Base-by-base conservation (phyloP, 2,113 vertebrate genomes). In the Pedionomus torquatus region DNA sequence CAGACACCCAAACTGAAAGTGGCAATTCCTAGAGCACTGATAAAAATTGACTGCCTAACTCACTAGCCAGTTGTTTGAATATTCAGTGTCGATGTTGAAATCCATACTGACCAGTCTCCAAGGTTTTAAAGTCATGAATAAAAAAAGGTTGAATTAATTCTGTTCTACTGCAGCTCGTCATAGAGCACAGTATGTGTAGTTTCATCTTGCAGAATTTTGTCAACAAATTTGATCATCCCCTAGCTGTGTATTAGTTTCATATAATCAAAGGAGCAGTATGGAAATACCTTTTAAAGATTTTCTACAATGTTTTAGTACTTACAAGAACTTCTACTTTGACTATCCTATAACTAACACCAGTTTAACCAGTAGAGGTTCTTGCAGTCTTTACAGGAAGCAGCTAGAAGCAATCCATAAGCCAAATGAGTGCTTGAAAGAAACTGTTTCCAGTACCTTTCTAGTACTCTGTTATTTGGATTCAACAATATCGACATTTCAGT, bases 401-500 rank as follows among this genome's bases (percentile, higher is more conserved):
- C 30, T 75, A 77, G 66, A 83, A 91, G 74, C 19, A 71, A 10
- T 44, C 55, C 31, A 30, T 25, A 69, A 96, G 11, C 77, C 52
- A 95, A 95, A 94, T 5, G 3, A 95, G 9, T 69, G n/a, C 69
- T 60, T 77, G 58, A 93, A 96, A 92, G 21, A 57, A 76, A 48
- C 58, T 57, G 37, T 76, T 90, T 72, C 35, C 83, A 65, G 30
- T 21, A 69, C 28, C 43, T 86, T 93, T 75, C 46, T 31, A 51
- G 24, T 66, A 49, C 19, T 78, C 10, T 66, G 37, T 60, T 87
- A 54, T 49, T 24, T 31, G 14, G 13, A 80, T 84, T 78, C 21
- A 35, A 4, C 23, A 63, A 78, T 18, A 72, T 0, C 1, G 43
- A 72, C 15, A 64, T 51, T 94, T 83, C 18, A 24, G 31, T 78